Percentiles rank a stretch among this genome's conserved stretches.
Evolutionary conservation across 2,888 invertebrate species (phyloP).

Genomic region (Chaetogeoica ovagalla): DNA sequence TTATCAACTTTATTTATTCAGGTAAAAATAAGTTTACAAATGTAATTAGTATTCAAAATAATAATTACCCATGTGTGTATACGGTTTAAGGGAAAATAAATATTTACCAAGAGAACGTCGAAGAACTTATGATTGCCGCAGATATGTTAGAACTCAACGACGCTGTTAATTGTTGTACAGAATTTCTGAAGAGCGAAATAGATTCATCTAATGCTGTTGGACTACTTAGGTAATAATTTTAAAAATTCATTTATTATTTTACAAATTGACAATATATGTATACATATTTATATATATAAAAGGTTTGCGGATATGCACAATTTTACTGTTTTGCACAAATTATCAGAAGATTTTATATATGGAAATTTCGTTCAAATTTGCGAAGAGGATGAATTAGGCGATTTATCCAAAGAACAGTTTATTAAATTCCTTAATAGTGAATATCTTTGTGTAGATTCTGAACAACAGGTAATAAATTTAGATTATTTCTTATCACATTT

Average conservation of each 20-base stretch:
- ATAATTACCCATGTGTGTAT: not conserved
- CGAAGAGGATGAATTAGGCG: constrained; percentile 81
- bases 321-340: constrained; percentile 74
- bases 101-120: constrained; percentile 79
- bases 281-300: constrained; percentile 33
- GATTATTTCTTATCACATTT: not conserved
- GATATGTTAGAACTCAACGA: constrained; percentile 89
- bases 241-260: constrained; percentile 21
- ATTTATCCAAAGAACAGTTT: constrained; percentile 77
- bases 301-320: constrained; percentile 90
- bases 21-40: constrained; percentile 62
- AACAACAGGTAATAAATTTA: constrained; percentile 72
- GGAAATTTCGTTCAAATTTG: constrained; percentile 81
- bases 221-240: constrained; percentile 69
- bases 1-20: constrained; percentile 87
- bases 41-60: constrained; percentile 3
- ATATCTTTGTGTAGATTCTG: constrained; percentile 82
- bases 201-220: constrained; percentile 87
- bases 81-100: constrained; percentile 66
- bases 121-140: constrained; percentile 84
- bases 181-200: constrained; percentile 80
- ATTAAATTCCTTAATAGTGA: constrained; percentile 81
- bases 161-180: constrained; percentile 80
- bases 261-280: constrained; percentile 5
- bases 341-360: constrained; percentile 80